Evolutionary conservation across 2,113 vertebrate genomes (phyloP).

Genomic region (Columbina picui): DNA sequence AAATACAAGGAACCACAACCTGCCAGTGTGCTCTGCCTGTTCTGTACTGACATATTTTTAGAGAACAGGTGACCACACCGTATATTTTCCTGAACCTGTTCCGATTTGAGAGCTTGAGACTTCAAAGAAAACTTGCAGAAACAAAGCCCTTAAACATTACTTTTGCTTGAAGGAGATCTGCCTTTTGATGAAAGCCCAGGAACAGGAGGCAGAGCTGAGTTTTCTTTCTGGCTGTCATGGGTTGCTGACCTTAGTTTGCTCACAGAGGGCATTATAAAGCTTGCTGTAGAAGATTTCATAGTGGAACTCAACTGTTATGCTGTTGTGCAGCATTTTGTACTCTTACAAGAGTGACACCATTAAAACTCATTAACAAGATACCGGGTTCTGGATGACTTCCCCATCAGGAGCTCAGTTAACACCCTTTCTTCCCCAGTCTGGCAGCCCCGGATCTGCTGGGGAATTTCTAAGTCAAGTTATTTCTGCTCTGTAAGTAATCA

Average conservation of each 20-base stretch:
- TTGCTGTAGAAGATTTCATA: not conserved
- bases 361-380: not conserved
- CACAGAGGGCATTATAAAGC: not conserved
- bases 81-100: not conserved
- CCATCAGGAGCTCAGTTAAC: not conserved
- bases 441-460: not conserved
- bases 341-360: not conserved
- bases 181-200: not conserved
- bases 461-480: not conserved
- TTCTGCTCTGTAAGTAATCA: not conserved
- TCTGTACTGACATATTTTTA: not conserved
- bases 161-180: not conserved
- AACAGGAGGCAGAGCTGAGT: not conserved
- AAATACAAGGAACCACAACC: not conserved
- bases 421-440: not conserved
- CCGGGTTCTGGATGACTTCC: not conserved
- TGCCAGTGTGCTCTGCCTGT: not conserved
- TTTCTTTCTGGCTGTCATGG: not conserved
- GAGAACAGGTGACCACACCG: not conserved
- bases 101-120: not conserved
- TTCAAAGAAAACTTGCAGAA: not conserved
- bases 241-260: not conserved
- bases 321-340: not conserved
- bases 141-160: not conserved
- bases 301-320: not conserved